Evolutionary conservation across 1,140 invertebrate genomes (phyloP).

Genomic region (Rhagoletis pomonella): DNA sequence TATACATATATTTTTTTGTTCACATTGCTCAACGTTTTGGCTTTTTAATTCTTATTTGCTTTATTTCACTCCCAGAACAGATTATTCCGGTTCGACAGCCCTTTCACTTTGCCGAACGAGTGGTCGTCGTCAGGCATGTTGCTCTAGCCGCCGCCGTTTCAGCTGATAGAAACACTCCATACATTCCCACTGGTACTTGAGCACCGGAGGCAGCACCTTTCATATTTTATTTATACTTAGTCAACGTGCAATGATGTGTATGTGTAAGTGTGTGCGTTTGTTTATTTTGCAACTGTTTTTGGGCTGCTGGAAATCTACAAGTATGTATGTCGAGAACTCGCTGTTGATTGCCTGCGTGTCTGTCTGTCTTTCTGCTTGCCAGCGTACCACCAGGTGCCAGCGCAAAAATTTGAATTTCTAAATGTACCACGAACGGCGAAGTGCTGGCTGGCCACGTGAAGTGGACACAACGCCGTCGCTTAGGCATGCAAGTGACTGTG

Average conservation of each 20-base stretch:
- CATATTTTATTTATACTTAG: too few relatives aligned
- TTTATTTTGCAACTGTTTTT: too few relatives aligned
- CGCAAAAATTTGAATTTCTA: constrained; percentile 18
- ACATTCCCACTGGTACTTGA: too few relatives aligned
- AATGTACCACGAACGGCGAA: neutral
- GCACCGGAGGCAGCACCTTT: too few relatives aligned
- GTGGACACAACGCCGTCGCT: neutral
- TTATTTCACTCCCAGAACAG: constrained; percentile 23
- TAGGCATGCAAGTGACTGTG: too few relatives aligned
- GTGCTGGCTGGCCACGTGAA: neutral
- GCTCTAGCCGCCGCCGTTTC: neutral
- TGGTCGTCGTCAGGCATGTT: constrained; percentile 30
- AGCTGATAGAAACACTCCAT: too few relatives aligned
- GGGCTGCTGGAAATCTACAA: too few relatives aligned
- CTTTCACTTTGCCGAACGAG: constrained; percentile 48
- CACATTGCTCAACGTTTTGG: neutral
- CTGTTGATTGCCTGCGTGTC: neutral
- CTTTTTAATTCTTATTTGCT: neutral
- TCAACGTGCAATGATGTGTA: too few relatives aligned
- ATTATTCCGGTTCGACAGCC: constrained; percentile 49
- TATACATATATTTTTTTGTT: neutral
- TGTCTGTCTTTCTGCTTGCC: neutral
- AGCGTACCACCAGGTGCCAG: constrained; percentile 24
- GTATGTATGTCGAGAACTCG: too few relatives aligned
- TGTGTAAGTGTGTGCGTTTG: too few relatives aligned